Evolutionary conservation across 2,113 vertebrate species (phyloP).

Genomic region (Astatoreochromis straeleni): DNA sequence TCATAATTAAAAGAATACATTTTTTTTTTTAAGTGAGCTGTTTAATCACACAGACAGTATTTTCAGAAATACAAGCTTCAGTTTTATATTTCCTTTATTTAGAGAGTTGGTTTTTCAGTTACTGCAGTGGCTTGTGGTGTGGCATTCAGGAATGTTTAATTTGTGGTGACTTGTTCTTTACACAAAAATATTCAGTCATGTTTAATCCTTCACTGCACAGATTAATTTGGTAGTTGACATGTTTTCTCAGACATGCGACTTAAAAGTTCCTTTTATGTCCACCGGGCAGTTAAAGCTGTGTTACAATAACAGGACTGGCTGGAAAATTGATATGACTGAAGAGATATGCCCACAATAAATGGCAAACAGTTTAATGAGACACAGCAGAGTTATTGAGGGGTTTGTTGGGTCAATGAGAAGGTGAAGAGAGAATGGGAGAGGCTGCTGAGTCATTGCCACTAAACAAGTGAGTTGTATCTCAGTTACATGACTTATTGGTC

Average conservation of each 20-base stretch:
- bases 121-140: not conserved
- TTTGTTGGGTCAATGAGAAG: not conserved
- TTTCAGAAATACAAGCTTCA: not conserved
- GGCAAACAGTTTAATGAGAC: not conserved
- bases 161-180: not conserved
- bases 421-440: not conserved
- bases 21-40: not conserved
- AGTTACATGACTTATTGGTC: not conserved
- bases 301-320: not conserved
- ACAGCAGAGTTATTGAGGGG: not conserved
- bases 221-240: not conserved
- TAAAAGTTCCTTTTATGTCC: not conserved
- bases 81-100: not conserved
- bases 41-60: not conserved
- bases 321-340: not conserved
- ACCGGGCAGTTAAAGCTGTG: not conserved
- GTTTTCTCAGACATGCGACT: not conserved
- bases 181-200: not conserved
- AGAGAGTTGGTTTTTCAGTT: not conserved
- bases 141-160: not conserved
- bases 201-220: not conserved
- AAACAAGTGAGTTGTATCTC: not conserved
- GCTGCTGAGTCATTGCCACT: not conserved
- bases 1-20: not conserved
- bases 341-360: not conserved